Evolutionary conservation across 1,140 invertebrate species (phyloP).

Genomic region (Ceratosolen solmsi): DNA sequence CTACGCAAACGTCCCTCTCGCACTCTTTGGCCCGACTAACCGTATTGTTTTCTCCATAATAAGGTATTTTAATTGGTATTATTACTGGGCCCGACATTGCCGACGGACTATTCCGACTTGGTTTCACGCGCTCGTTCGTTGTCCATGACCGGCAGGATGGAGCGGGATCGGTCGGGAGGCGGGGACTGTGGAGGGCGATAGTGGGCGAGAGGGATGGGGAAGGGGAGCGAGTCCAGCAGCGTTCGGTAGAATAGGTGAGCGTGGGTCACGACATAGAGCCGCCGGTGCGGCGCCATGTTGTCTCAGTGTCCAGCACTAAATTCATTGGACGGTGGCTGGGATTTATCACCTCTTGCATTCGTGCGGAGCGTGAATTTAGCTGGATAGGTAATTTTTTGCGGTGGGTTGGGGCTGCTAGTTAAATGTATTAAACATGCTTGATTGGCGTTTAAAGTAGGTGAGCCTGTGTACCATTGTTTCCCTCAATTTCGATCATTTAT

Average conservation of each 20-base stretch:
- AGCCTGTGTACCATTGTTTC: background rate
- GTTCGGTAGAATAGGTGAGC: background rate
- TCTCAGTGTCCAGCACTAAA: background rate
- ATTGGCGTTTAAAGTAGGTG: background rate
- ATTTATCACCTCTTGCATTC: background rate
- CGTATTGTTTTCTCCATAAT: conserved; percentile 63
- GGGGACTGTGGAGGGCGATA: no score
- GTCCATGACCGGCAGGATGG: background rate
- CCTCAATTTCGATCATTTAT: background rate
- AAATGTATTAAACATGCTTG: background rate
- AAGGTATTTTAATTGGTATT: conserved; percentile 69
- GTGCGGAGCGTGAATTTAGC: background rate
- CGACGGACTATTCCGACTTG: no score
- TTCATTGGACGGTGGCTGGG: background rate
- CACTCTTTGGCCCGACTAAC: background rate
- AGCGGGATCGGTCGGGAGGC: no score
- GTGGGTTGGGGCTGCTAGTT: background rate
- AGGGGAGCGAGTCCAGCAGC: background rate
- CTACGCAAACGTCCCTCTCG: background rate
- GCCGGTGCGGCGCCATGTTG: background rate
- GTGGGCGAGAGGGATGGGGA: no score
- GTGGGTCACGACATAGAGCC: conserved; percentile 15
- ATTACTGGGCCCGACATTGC: conserved; percentile 43
- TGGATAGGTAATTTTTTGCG: background rate
- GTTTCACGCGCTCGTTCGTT: background rate